Base-by-base conservation (phyloP, 2,113 vertebrate species). In the Guaruba guarouba region DNA sequence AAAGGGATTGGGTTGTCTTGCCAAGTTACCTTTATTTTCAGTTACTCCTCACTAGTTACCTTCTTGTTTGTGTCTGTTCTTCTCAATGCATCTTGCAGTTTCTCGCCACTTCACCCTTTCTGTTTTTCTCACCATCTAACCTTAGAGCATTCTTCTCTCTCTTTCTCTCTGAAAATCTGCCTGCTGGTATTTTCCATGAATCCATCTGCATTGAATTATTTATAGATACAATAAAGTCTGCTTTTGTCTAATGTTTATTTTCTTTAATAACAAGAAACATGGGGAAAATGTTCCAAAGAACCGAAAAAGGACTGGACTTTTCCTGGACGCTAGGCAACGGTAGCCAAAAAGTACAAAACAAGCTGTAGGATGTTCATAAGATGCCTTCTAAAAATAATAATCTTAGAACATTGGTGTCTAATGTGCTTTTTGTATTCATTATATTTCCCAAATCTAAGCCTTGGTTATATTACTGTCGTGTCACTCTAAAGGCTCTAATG, bases 231-330 rank as follows among this genome's bases (percentile, higher is more conserved):
- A 98, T 98, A 97, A 97, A 96, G 88, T 91, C 88, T 1, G 23
- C 93, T 98, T 98, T 97, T 97, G 95, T 97, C 96, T 95, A 89
- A 97, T 97, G 97, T 98, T 98, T 98, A 95, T 98, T 98, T 98
- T 98, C 93, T 98, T 97, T 98, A 97, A 97, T 98, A 98, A 96
- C 80, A 97, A 97, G 96, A 97, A 98, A 97, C 97, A 85, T 92
- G 92, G 95, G 86, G 96, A 91, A 98, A 98, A 95, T 97, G 92
- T 96, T 98, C 96, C 97, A 95, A 96, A 97, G 92, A 86, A 91
- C 95, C 8, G 2, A 97, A 97, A 97, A 97, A 95, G 90, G 84
- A 97, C 94, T 94, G 84, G 95, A 85, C 89, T 97, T 97, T 97
- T 92, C 96, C 83, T 94, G 96, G 91, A 97, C 92, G 13, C 91